Evolutionary conservation across 2,113 vertebrate species (phyloP), one percentile per base, ranked within the genome.

Genomic region (Holacanthus passer): DNA sequence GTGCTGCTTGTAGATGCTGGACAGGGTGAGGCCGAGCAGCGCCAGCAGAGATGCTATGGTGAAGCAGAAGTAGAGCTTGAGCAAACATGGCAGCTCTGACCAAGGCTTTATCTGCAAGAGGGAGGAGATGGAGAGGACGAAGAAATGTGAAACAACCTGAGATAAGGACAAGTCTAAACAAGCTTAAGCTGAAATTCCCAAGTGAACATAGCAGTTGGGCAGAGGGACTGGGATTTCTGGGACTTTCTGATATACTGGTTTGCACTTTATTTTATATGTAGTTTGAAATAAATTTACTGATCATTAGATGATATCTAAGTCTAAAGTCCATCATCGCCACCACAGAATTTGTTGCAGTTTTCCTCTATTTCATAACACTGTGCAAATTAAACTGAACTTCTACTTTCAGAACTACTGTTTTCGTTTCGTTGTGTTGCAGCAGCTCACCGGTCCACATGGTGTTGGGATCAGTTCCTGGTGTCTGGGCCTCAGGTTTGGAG

Each of bases 391-490:
- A 29, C 29, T n/a, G 14, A 1, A 43, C 4, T 9, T 68, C 31
- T 22, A 22, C 10, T 66, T 62, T 39, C 16, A 41, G 1, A 22
- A 31, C 45, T 56, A 3, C 1, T 22, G 20, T 17, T 19, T 45
- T 1, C 17, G 53, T 14, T 20, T 56, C 0, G 27, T 43, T 10
- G 1, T n/a, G 2, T 2, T 59, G 29, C 56, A 1, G 68, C 91
- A 1, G 68, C 93, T 88, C 73, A 97, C 96, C 58, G 96, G 96
- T 7, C 96, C 96, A 77, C 96, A 97, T 50, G 96, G 96, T 2
- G 96, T 97, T 1, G 95, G 95, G 77, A 97, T 94, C 70, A 97
- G 94, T 12, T 96, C 94, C 84, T 88, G 94, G 85, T 96, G 96
- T 72, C 96, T 94, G 0, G 96, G 96, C 37, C 84, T 94, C 70